phyloP scores from a whole-genome alignment of 2,113 vertebrate species.

The Pampusana beccarii region DNA sequence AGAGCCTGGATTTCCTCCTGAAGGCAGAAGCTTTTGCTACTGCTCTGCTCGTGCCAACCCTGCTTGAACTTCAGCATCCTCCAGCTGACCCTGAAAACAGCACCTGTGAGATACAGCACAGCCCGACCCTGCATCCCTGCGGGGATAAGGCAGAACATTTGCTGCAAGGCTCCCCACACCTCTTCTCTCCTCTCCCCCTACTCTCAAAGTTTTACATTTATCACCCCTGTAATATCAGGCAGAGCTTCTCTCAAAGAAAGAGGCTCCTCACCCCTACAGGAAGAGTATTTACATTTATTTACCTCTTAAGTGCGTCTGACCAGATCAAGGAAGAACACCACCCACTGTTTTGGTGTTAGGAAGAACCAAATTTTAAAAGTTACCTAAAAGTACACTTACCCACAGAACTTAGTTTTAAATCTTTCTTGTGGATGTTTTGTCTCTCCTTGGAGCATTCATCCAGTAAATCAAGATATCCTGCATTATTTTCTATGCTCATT shows the following conservation, averaged over 20 bases:
- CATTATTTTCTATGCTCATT: conserved; percentile 8
- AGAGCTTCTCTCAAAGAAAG: not conserved
- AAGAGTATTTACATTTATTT: not conserved
- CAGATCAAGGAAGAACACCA: not conserved
- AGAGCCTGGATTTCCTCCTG: not conserved
- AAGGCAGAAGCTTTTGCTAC: not conserved
- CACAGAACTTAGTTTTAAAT: conserved; percentile 23
- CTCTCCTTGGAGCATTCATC: conserved; percentile 14
- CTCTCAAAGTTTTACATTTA: not conserved
- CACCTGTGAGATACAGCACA: not conserved
- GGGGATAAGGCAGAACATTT: not conserved
- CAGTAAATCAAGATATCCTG: not conserved
- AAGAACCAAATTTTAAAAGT: not conserved
- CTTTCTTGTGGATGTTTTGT: conserved; percentile 4
- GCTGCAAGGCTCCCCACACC: not conserved
- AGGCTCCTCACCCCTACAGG: not conserved
- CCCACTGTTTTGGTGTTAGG: not conserved
- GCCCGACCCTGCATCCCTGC: not conserved
- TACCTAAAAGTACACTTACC: not conserved
- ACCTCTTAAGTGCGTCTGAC: not conserved
- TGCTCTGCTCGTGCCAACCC: not conserved
- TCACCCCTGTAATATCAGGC: not conserved
- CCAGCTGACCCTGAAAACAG: not conserved
- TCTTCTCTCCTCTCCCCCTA: not conserved
- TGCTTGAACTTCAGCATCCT: not conserved